Conservation (phyloP, 2,113 vertebrate species). For the Esox niger region DNA sequence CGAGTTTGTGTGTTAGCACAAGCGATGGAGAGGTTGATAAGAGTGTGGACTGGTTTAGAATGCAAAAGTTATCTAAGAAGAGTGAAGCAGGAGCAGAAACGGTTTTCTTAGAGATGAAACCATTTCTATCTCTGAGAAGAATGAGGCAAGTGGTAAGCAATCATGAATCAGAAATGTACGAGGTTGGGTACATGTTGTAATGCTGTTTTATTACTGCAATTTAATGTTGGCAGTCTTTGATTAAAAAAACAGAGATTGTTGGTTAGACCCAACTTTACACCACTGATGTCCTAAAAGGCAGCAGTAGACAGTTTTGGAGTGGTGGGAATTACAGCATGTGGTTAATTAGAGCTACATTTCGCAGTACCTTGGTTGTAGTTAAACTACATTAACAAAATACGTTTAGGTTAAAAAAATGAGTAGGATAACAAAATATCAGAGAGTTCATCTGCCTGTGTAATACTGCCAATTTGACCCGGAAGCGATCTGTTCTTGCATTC, state of each 20-base stretch:
- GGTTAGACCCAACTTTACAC: conserved; percentile 21
- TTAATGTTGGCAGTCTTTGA: conserved; percentile 11
- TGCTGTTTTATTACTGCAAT: conserved; percentile 1
- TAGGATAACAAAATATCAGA: too few relatives aligned
- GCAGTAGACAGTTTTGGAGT: conserved; percentile 37
- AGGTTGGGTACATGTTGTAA: not conserved
- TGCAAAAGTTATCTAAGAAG: not conserved
- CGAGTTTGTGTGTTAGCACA: too few relatives aligned
- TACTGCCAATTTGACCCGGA: too few relatives aligned
- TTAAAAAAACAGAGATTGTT: conserved; percentile 30
- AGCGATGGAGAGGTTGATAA: not conserved
- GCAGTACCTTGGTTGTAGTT: too few relatives aligned
- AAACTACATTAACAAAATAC: too few relatives aligned
- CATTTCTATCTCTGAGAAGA: too few relatives aligned
- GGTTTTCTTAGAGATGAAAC: not conserved
- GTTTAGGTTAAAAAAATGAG: too few relatives aligned
- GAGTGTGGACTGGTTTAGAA: conserved; percentile 5
- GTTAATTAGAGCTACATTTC: too few relatives aligned
- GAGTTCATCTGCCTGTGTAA: too few relatives aligned
- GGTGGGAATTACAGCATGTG: too few relatives aligned
- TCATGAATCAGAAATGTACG: not conserved
- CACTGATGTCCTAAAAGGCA: conserved; percentile 13
- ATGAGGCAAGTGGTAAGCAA: not conserved
- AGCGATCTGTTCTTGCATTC: too few relatives aligned
- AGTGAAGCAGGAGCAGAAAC: not conserved